These are phyloP conservation scores for Leptinotarsa juncta DNA, from an alignment of 2,888 invertebrate species.

Conservation along the genomic window DNA sequence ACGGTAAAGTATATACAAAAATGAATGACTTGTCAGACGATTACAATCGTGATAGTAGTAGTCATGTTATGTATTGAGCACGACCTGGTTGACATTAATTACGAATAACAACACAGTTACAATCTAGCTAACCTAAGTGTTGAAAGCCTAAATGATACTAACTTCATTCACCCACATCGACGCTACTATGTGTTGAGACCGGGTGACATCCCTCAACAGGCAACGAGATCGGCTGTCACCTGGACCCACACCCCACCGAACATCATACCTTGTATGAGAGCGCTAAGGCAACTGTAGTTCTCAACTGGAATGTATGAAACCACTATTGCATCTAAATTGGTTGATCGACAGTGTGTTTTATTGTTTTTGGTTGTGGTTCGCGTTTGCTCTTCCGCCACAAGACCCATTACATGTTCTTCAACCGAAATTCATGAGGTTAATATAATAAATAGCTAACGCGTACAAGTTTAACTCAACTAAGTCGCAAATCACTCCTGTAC, in stretches of 20 bases:
- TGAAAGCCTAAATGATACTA: conserved; percentile 67
- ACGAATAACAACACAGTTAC: conserved; percentile 68
- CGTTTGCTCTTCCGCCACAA: conserved; percentile 50
- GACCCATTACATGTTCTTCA: conserved; percentile 42
- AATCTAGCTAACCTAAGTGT: conserved; percentile 67
- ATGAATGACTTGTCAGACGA: conserved; percentile 59
- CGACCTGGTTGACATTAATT: conserved; percentile 65
- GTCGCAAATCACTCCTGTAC: conserved; percentile 43
- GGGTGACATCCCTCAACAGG: conserved; percentile 50
- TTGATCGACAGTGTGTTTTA: conserved; percentile 44
- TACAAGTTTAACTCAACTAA: conserved; percentile 45
- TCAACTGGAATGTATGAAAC: conserved; percentile 67
- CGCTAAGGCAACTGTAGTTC: conserved; percentile 66
- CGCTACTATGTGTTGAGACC: conserved; percentile 44
- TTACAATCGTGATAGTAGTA: conserved; percentile 63
- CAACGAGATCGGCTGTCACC: conserved; percentile 50
- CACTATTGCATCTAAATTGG: conserved; percentile 60
- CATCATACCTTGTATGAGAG: conserved; percentile 50
- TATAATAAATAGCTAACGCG: conserved; percentile 51
- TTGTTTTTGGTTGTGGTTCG: conserved; percentile 44
- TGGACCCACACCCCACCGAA: conserved; percentile 38
- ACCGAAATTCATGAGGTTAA: conserved; percentile 46
- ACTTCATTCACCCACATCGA: conserved; percentile 53
- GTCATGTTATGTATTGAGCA: conserved; percentile 66
- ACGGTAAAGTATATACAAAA: conserved; percentile 50